Evolutionary conservation across 2,113 vertebrate genomes (phyloP), one percentile per base, ranked within the genome.

Genomic region (Ceyx cyanopectus): DNA sequence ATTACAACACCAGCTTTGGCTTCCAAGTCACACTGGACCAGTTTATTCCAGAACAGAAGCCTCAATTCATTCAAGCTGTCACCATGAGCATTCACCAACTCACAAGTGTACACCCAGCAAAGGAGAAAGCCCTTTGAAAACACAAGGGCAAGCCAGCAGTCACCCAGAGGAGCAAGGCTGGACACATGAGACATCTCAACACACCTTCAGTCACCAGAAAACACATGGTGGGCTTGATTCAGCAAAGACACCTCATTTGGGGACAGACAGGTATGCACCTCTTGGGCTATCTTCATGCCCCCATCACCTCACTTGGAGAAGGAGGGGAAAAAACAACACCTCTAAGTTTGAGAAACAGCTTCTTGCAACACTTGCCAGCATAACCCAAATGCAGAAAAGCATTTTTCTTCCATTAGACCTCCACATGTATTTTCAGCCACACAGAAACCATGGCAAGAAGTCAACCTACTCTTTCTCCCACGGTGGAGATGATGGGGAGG

Each of bases 41-140:
- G 91, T 80, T 91, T 51, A 86, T 46, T 75, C 87, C 87, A 85
- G 89, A 73, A 92, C 48, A 92, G 92, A 77, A 94, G 92, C 61
- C 63, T 85, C 54, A 58, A 91, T 57, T 43, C 48, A 62, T 63
- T 79, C 69, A 82, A 40, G 65, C 90, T 73, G 85, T 70, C 75
- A 62, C 85, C 69, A n/a, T 24, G 43, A 89, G 56, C 51, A 27
- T 1, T 66, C 0, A 0, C 32, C 54, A 80, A 62, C 65, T 60
- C 22, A 21, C 0, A 54, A 61, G 69, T 3, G 2, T 8, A 34
- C 72, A n/a, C 13, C 22, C 18, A 70, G 69, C 50, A 66, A 80
- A 65, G 54, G 48, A 74, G 41, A 90, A 87, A 80, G 46, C 60
- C 56, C 48, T 79, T 9, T 18, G 63, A 57, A 74, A 80, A 56